Percentiles rank a stretch among this genome's conserved stretches.
These are phyloP conservation scores for Ptychochromis oligacanthus DNA, from an alignment of 2,113 vertebrate genomes.

Conservation along the genomic window DNA sequence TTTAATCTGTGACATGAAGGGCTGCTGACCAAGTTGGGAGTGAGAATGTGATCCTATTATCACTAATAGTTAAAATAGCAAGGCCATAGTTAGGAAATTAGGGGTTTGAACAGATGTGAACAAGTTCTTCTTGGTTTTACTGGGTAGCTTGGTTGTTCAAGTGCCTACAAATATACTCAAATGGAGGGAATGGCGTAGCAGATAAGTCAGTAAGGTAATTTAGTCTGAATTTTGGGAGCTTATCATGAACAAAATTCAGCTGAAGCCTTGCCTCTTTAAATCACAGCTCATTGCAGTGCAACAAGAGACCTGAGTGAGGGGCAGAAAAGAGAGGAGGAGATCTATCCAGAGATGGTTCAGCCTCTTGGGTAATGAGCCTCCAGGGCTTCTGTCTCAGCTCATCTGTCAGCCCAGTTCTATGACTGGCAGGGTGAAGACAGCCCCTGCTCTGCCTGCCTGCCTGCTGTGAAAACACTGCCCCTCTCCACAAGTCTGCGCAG, in stretches of 20 bases:
- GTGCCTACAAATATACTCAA: no score
- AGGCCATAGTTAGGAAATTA: no score
- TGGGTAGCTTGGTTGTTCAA: no score
- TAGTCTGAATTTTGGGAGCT: not conserved
- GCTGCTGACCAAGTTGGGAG: no score
- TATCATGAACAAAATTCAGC: not conserved
- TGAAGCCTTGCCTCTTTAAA: not conserved
- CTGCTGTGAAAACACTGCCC: conserved; percentile 34
- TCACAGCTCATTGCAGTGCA: conserved; percentile 15
- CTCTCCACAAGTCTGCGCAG: conserved; percentile 10
- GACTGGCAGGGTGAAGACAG: conserved; percentile 48
- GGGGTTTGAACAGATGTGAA: no score
- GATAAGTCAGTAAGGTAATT: not conserved
- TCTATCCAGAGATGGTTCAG: conserved; percentile 19
- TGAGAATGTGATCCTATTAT: no score
- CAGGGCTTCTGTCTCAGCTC: conserved; percentile 28
- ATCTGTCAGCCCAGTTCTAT: conserved; percentile 46
- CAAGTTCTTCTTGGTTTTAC: no score
- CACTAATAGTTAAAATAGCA: no score
- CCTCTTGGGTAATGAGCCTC: conserved; percentile 59
- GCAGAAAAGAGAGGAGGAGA: conserved; percentile 12
- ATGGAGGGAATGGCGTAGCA: not conserved
- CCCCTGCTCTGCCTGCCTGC: not conserved
- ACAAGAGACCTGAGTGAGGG: conserved; percentile 4
- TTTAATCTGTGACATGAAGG: no score